phyloP scores from a whole-genome alignment of 1,140 invertebrate genomes.

The Campoletis sonorensis region DNA sequence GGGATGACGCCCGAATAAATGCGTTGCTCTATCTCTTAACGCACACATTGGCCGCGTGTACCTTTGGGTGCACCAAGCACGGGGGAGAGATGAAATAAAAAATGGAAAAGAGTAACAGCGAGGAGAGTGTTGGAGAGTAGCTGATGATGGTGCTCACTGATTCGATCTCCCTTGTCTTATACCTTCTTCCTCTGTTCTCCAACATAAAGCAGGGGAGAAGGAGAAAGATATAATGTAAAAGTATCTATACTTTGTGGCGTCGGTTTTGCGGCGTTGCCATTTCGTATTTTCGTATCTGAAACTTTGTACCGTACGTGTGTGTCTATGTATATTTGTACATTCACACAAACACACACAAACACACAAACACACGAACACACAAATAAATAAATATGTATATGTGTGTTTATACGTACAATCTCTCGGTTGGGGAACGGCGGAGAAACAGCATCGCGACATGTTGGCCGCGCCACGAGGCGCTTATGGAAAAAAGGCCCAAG shows the following conservation, averaged over 20 bases:
- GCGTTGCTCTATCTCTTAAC: slow-evolving; percentile 12
- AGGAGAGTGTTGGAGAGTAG: slow-evolving; percentile 28
- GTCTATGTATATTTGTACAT: too few relatives aligned
- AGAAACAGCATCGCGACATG: slow-evolving; percentile 33
- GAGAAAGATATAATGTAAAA: slow-evolving; percentile 29
- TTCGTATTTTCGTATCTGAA: slow-evolving; percentile 56
- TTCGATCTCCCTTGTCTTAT: slow-evolving; percentile 25
- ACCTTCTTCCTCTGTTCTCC: slow-evolving; percentile 43
- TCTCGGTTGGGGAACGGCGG: slow-evolving; percentile 39
- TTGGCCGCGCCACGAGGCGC: slow-evolving; percentile 16
- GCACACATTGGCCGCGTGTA: slow-evolving; percentile 4
- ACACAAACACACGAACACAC: too few relatives aligned
- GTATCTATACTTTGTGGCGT: slow-evolving; percentile 28
- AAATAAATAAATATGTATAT: too few relatives aligned
- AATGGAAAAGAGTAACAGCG: slow-evolving; percentile 15
- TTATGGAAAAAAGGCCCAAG: slow-evolving; percentile 20
- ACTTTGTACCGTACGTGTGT: slow-evolving; percentile 6
- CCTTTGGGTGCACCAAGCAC: neutral
- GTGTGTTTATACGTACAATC: neutral
- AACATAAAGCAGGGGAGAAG: slow-evolving; percentile 1
- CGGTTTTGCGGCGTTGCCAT: slow-evolving; percentile 54
- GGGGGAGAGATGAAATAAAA: neutral
- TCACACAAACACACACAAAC: too few relatives aligned
- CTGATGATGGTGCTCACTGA: slow-evolving; percentile 24
- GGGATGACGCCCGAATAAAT: neutral